phyloP scores from a whole-genome alignment of 2,797 vertebrate genomes.

The Poecilia gillii region DNA sequence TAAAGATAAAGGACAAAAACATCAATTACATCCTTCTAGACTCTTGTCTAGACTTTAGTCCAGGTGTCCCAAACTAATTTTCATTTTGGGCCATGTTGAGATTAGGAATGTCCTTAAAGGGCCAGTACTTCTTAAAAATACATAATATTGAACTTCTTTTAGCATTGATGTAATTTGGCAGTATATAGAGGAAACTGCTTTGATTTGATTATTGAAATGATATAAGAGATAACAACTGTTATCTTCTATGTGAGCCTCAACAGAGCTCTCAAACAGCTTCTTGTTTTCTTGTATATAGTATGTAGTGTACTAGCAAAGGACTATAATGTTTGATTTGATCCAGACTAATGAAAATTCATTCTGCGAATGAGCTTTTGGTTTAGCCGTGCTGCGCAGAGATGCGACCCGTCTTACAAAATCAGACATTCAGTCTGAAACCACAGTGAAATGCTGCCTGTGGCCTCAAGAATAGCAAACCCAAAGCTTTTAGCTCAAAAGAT shows the following conservation, averaged over 20 bases:
- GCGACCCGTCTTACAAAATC: slow-evolving; percentile 68
- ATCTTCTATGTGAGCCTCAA: no score
- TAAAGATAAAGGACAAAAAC: not conserved
- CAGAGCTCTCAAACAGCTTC: not conserved
- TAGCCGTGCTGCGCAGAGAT: slow-evolving; percentile 69
- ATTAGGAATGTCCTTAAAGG: no score
- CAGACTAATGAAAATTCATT: slow-evolving; percentile 70
- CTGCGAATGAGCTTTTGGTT: slow-evolving; percentile 80
- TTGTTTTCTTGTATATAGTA: not conserved
- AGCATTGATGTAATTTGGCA: no score
- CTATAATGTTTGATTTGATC: slow-evolving; percentile 64
- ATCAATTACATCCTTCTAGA: not conserved
- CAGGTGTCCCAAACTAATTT: no score
- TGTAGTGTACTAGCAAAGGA: slow-evolving; percentile 47
- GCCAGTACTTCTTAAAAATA: no score
- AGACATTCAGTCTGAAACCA: slow-evolving; percentile 74
- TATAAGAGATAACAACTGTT: no score
- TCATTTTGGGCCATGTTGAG: no score
- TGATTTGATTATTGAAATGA: no score
- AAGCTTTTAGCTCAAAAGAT: slow-evolving; percentile 80
- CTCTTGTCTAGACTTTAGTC: not conserved
- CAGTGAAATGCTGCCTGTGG: slow-evolving; percentile 76
- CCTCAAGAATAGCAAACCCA: slow-evolving; percentile 81
- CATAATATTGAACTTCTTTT: no score
- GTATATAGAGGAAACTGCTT: no score